Conservation (phyloP, 1,140 invertebrate genomes). For the Myzus persicae region DNA sequence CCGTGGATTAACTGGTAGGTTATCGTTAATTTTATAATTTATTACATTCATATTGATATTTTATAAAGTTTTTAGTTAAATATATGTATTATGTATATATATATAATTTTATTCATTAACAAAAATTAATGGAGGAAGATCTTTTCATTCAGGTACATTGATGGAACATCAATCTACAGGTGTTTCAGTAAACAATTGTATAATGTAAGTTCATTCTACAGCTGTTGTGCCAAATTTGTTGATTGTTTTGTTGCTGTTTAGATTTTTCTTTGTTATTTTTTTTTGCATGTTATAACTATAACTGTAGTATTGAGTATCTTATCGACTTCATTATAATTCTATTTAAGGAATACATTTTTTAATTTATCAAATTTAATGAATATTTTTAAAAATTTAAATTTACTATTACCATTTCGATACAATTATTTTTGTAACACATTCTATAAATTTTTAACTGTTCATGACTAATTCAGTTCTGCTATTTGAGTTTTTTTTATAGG, state of each 20-base stretch:
- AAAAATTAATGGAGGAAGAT: conserved; percentile 23
- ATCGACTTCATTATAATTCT: background rate
- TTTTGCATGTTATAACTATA: conserved; percentile 38
- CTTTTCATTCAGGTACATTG: conserved; percentile 43
- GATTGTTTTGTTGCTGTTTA: conserved; percentile 21
- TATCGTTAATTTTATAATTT: background rate
- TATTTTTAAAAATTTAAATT: background rate
- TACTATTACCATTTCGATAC: background rate
- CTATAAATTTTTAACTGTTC: background rate
- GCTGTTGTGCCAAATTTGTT: conserved; percentile 30
- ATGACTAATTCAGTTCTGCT: background rate
- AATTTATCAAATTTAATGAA: background rate
- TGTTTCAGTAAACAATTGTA: conserved; percentile 47
- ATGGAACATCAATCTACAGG: conserved; percentile 40
- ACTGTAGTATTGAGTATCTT: background rate
- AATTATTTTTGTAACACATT: background rate
- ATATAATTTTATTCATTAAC: conserved; percentile 12
- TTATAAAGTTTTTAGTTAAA: background rate
- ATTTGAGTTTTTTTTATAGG: background rate
- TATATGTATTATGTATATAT: too few species aligned
- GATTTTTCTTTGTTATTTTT: conserved; percentile 17
- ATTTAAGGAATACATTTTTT: background rate
- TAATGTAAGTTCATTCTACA: conserved; percentile 52
- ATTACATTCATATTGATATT: background rate
- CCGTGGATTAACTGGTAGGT: conserved; percentile 70